Evolutionary conservation across 2,888 invertebrate genomes (phyloP), one percentile per base, ranked within the genome.

Genomic region (Elmis aenea): DNA sequence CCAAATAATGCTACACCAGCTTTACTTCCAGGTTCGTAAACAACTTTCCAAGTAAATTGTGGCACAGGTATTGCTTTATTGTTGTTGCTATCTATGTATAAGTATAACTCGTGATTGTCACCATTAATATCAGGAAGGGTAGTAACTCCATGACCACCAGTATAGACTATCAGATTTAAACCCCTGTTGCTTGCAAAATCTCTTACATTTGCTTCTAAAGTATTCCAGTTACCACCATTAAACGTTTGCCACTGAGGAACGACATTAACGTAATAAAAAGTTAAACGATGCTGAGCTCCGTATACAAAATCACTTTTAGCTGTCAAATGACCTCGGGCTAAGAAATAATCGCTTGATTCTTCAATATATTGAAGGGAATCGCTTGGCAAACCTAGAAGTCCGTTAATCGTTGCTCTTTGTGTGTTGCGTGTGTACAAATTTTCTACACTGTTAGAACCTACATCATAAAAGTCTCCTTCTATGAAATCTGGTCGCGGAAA

Each of bases 241-340:
- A 79, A 75, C 2, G 63, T 65, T 49, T 79, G 77, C 81, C 81
- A 83, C 47, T 83, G 83, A 1, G 82, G 81, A 1, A 76, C 76
- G 1, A 72, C 72, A 53, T 83, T 83, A 29, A 80, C 64, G 52
- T 76, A 81, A 59, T 76, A 77, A 61, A 80, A 81, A 0, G 77
- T 75, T 1, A 76, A 60, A 1, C 70, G 64, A 50, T 81, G 79
- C 22, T 74, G 75, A 5, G 72, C 62, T 0, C 74, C 76, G 48
- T 71, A 78, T n/a, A 79, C 65, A 48, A 72, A 78, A 58, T 82
- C 81, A 6, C 71, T 72, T 54, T 76, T 79, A 2, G 81, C 78
- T 0, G 73, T 64, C 23, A 80, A 62, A 52, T 82, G 82, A 2
- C 81, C 81, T 26, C 78, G 71, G 0, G 80, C 63, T 31, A 81